phyloP scores from a whole-genome alignment of 2,113 vertebrate species.

The Zapus hudsonius region DNA sequence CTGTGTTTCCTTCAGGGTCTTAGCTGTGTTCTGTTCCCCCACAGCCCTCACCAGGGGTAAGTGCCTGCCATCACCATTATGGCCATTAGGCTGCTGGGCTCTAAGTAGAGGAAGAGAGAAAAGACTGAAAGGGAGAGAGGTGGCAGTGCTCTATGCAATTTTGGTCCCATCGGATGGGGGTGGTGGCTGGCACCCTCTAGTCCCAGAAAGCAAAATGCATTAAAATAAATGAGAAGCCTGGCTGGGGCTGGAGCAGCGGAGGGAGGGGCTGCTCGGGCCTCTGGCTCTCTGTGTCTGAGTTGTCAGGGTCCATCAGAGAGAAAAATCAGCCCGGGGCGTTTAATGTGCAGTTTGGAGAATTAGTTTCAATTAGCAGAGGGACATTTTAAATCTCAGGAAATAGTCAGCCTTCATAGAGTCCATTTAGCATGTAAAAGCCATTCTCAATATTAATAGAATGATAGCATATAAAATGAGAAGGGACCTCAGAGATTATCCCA shows the following conservation, averaged over 20 bases:
- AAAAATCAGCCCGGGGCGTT: slow-evolving; percentile 64
- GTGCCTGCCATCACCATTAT: accelerated
- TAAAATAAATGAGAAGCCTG: neutral
- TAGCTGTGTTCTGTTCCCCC: neutral
- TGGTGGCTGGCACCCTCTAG: neutral
- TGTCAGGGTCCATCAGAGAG: slow-evolving; percentile 57
- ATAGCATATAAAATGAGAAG: neutral
- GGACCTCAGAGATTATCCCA: neutral
- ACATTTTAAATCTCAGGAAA: slow-evolving; percentile 64
- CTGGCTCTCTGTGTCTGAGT: accelerated
- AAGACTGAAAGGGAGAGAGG: neutral
- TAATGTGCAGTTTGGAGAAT: slow-evolving; percentile 66
- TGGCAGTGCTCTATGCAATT: neutral
- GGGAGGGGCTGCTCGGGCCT: neutral
- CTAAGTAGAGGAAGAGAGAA: neutral
- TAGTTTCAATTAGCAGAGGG: slow-evolving; percentile 69
- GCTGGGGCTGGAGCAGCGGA: neutral
- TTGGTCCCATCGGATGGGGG: neutral
- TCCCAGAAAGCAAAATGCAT: neutral
- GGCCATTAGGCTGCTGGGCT: slow-evolving; percentile 48
- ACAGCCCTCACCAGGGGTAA: neutral
- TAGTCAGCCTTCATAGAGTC: slow-evolving; percentile 30
- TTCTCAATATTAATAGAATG: neutral
- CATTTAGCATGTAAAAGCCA: slow-evolving; percentile 55
- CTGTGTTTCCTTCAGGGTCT: neutral